These are phyloP conservation scores for Anthophora plumipes DNA, from an alignment of 2,888 invertebrate species.

Conservation along the genomic window DNA sequence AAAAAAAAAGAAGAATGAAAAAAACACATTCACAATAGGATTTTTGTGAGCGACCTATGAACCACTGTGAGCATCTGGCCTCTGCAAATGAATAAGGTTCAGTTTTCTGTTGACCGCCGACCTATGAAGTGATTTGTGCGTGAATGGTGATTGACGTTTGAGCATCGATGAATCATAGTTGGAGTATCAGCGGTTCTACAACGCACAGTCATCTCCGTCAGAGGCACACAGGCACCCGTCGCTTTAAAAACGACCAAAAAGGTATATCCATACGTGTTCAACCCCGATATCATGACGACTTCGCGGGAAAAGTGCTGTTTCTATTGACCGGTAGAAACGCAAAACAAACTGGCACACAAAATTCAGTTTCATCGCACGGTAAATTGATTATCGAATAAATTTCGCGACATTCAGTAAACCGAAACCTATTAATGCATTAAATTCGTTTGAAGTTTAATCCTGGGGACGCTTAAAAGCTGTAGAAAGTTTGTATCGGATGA, in stretches of 20 bases:
- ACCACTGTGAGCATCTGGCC: slow-evolving; percentile 20
- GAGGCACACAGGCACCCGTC: background rate
- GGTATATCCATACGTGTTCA: background rate
- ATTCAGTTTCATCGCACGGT: background rate
- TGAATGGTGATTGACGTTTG: slow-evolving; percentile 33
- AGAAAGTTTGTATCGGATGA: background rate
- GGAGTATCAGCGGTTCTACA: slow-evolving; percentile 20
- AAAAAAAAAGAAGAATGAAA: background rate
- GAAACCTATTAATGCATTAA: slow-evolving; percentile 23
- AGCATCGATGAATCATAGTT: slow-evolving; percentile 34
- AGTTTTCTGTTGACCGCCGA: slow-evolving; percentile 21
- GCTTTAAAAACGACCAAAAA: background rate
- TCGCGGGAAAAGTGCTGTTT: background rate
- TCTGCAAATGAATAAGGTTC: slow-evolving; percentile 1
- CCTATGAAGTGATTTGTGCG: slow-evolving; percentile 27
- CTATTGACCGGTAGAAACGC: too few relatives aligned
- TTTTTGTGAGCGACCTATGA: background rate
- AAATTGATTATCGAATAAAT: slow-evolving; percentile 28
- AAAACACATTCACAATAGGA: background rate
- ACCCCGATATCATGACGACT: background rate
- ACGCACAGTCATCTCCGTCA: slow-evolving; percentile 27
- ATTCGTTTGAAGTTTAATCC: slow-evolving; percentile 10
- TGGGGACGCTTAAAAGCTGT: background rate
- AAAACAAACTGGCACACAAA: background rate
- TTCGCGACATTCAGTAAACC: slow-evolving; percentile 21